Percentiles rank a stretch among this genome's conserved stretches.
Evolutionary conservation across 2,888 invertebrate genomes (phyloP).

Genomic region (Drosophila fungiperda): DNA sequence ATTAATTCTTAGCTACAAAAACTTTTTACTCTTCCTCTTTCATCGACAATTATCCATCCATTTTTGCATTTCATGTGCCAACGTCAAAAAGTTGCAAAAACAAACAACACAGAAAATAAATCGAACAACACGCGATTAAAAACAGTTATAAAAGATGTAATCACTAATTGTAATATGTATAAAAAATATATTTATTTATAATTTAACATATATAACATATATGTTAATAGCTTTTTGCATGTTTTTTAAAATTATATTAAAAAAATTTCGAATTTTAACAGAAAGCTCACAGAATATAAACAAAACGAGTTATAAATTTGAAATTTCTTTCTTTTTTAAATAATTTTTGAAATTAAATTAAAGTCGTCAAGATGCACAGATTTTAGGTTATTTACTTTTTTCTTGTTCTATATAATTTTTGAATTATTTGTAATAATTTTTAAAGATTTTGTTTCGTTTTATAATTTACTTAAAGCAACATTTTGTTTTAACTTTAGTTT

Average conservation of each 20-base stretch:
- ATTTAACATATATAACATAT: slow-evolving; percentile 40
- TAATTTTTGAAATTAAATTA: slow-evolving; percentile 74
- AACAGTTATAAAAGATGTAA: slow-evolving; percentile 54
- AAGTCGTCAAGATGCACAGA: slow-evolving; percentile 63
- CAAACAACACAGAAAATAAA: slow-evolving; percentile 39
- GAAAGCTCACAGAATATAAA: slow-evolving; percentile 58
- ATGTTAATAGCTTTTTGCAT: slow-evolving; percentile 26
- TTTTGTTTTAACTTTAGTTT: slow-evolving; percentile 26
- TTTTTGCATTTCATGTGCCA: slow-evolving; percentile 49
- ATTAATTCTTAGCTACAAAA: slow-evolving; percentile 74
- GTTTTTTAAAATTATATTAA: slow-evolving; percentile 29
- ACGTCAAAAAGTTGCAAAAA: slow-evolving; percentile 70
- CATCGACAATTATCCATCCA: slow-evolving; percentile 1
- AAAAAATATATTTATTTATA: slow-evolving; percentile 37
- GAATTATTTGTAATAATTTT: slow-evolving; percentile 78
- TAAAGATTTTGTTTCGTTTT: slow-evolving; percentile 44
- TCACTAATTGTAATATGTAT: slow-evolving; percentile 33
- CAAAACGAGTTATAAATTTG: slow-evolving; percentile 21
- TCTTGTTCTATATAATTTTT: slow-evolving; percentile 47
- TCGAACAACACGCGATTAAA: slow-evolving; percentile 37
- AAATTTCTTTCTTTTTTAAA: slow-evolving; percentile 2
- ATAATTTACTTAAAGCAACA: slow-evolving; percentile 74
- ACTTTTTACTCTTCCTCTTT: slow-evolving; percentile 13
- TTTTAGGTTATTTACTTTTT: slow-evolving; percentile 21
- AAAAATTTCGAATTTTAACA: slow-evolving; percentile 68